These are phyloP conservation scores for Brachypodius melanocephalos DNA, from an alignment of 2,113 vertebrate genomes.

Conservation along the genomic window DNA sequence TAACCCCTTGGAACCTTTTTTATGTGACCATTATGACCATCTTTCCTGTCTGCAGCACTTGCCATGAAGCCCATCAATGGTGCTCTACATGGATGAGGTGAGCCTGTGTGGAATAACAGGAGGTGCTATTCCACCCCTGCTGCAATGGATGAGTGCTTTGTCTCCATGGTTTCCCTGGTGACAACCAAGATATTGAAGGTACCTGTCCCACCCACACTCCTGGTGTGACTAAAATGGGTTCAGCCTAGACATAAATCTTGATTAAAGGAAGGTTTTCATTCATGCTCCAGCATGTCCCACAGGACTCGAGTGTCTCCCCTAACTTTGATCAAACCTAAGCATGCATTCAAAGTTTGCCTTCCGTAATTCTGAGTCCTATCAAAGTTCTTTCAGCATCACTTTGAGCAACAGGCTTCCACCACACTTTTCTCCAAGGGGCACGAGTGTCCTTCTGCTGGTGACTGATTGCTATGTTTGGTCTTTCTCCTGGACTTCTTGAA, in stretches of 20 bases:
- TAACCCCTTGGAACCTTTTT: background rate
- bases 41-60: background rate
- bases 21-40: background rate
- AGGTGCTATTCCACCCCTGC: background rate
- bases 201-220: background rate
- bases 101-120: background rate
- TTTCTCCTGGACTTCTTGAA: constrained; percentile 72
- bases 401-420: background rate
- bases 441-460: background rate
- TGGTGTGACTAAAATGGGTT: background rate
- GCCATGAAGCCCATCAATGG: background rate
- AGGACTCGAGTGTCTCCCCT: background rate
- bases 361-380: background rate
- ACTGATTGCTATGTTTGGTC: constrained; percentile 47
- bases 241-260: constrained; percentile 9
- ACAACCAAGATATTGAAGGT: background rate
- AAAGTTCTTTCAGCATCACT: background rate
- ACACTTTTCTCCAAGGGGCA: background rate
- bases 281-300: background rate
- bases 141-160: background rate
- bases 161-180: background rate
- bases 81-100: background rate
- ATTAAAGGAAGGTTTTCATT: constrained; percentile 18
- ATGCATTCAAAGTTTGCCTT: background rate
- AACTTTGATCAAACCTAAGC: background rate